Percentiles rank a stretch among this genome's conserved stretches.
These are phyloP conservation scores for Lamellibrachia columna DNA, from an alignment of 2,888 invertebrate species.

Conservation along the genomic window DNA sequence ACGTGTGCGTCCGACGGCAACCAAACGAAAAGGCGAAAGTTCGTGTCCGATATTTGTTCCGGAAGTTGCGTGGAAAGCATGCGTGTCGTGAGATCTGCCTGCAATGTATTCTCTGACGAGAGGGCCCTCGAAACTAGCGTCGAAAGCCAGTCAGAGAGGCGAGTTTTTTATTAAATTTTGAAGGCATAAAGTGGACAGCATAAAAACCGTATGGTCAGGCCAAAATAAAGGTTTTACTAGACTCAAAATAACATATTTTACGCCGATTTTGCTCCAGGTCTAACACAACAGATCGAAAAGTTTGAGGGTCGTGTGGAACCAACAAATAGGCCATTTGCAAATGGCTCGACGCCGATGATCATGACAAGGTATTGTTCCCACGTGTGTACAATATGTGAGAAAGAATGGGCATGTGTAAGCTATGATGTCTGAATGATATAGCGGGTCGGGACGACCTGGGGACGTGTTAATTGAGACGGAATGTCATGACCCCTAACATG, in stretches of 20 bases:
- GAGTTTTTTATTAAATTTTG: background rate
- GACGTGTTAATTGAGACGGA: conserved; percentile 10
- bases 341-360: conserved; percentile 2
- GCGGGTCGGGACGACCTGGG: background rate
- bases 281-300: conserved; percentile 9
- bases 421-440: background rate
- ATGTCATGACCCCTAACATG: conserved; percentile 16
- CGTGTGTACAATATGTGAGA: background rate
- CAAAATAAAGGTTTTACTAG: background rate
- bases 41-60: background rate
- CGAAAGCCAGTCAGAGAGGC: conserved; percentile 16
- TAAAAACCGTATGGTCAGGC: background rate
- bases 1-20: background rate
- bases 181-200: background rate
- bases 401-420: background rate
- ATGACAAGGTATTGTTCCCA: conserved; percentile 1
- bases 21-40: conserved; percentile 7
- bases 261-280: background rate
- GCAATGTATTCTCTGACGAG: conserved; percentile 9
- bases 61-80: conserved; percentile 5
- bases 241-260: conserved; percentile 11
- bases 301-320: conserved; percentile 16
- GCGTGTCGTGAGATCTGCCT: background rate
- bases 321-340: conserved; percentile 16
- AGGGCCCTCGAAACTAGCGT: conserved; percentile 16